phyloP scores from a whole-genome alignment of 2,113 vertebrate species.

The Gavia stellata region DNA sequence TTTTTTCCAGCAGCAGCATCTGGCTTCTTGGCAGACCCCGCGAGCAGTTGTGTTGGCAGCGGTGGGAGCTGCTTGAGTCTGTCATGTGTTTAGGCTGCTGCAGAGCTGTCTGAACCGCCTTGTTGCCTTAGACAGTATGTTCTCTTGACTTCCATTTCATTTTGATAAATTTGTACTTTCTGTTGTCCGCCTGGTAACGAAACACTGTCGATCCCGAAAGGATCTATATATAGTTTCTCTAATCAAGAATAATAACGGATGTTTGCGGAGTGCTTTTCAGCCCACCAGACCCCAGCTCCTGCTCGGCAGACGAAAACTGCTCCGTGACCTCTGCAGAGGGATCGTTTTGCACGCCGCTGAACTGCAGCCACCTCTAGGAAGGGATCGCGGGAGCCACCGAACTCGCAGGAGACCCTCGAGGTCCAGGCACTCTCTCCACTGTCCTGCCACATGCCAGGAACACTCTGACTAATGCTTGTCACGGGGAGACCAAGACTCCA shows the following conservation, averaged over 20 bases:
- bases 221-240: background rate
- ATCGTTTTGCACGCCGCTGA: background rate
- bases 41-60: slow-evolving; percentile 76
- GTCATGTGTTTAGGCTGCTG: slow-evolving; percentile 77
- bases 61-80: slow-evolving; percentile 68
- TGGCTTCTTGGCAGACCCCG: slow-evolving; percentile 75
- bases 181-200: background rate
- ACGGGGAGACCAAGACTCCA: background rate
- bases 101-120: slow-evolving; percentile 63
- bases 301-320: background rate
- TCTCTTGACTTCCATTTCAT: slow-evolving; percentile 49
- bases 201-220: background rate
- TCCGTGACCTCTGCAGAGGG: background rate
- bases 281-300: background rate
- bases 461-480: background rate
- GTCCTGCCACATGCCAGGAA: background rate
- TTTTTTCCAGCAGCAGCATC: slow-evolving; percentile 83
- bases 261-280: background rate
- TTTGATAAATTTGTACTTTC: background rate
- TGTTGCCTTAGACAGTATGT: slow-evolving; percentile 63
- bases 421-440: background rate
- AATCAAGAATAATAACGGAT: background rate
- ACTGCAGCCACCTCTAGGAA: background rate
- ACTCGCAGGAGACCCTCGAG: background rate
- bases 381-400: background rate